phyloP scores from a whole-genome alignment of 2,113 vertebrate species.

The Myiopsitta monachus region DNA sequence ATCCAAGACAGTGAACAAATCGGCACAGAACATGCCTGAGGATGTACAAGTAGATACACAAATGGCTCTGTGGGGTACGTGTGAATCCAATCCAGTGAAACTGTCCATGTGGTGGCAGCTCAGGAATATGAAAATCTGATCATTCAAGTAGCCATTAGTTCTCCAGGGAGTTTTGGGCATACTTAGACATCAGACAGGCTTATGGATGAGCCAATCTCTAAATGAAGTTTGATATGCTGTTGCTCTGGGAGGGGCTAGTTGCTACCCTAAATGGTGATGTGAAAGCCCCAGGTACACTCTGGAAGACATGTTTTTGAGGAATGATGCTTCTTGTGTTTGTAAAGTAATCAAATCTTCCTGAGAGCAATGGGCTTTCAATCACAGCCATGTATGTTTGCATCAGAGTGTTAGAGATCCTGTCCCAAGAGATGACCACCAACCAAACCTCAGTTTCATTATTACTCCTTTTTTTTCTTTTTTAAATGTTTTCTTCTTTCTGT shows the following conservation, averaged over 20 bases:
- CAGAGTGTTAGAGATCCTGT: background rate
- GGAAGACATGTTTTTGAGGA: constrained; percentile 28
- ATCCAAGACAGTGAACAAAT: background rate
- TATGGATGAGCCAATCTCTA: background rate
- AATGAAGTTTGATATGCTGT: constrained; percentile 5
- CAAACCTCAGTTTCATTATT: background rate
- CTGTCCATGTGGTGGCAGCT: background rate
- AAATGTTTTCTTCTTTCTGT: background rate
- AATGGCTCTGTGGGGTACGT: background rate
- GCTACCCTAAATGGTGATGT: constrained; percentile 17
- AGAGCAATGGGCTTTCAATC: constrained; percentile 22
- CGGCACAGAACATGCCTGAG: background rate
- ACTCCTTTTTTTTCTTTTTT: background rate
- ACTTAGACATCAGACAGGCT: background rate
- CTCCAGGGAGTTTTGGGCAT: background rate
- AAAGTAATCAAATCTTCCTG: constrained; percentile 35
- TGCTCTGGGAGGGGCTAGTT: background rate
- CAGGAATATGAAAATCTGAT: constrained; percentile 13
- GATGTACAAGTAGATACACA: background rate
- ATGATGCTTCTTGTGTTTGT: background rate
- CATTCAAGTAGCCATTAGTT: background rate
- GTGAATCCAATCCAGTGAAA: background rate
- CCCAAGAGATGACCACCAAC: background rate
- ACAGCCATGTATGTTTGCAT: background rate
- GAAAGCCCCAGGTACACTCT: constrained; percentile 6